phyloP scores from a whole-genome alignment of 2,888 invertebrate species.

The Elgonia sp. region DNA sequence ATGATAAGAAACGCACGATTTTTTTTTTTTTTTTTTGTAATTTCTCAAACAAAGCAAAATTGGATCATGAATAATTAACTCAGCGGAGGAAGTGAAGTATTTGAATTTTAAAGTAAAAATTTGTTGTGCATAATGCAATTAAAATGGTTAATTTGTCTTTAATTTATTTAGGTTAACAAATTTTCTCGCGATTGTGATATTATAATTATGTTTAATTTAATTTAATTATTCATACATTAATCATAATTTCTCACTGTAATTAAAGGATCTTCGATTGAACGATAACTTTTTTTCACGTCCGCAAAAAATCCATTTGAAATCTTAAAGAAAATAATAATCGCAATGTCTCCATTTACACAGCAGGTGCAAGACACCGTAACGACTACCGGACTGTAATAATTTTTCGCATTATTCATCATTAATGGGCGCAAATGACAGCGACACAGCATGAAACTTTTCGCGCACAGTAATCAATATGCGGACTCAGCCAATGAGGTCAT shows the following conservation, averaged over 20 bases:
- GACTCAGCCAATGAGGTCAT: conserved; percentile 66
- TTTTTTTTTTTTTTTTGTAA: no score
- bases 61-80: no score
- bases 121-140: no score
- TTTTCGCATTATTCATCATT: conserved; percentile 74
- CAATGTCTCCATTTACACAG: conserved; percentile 59
- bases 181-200: background rate
- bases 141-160: no score
- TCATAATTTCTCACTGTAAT: background rate
- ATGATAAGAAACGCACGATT: no score
- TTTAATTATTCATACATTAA: conserved; percentile 4
- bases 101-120: no score
- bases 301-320: conserved; percentile 39
- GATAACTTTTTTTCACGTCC: conserved; percentile 8
- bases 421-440: conserved; percentile 70
- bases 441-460: no score
- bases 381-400: conserved; percentile 66
- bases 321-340: conserved; percentile 45
- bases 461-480: conserved; percentile 69
- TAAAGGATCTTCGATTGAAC: background rate
- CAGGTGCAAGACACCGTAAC: conserved; percentile 63
- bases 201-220: conserved; percentile 1
- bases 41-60: no score
- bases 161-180: no score
- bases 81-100: no score